Base-by-base conservation (phyloP, 2,113 vertebrate genomes). In the Redunca redunca region DNA sequence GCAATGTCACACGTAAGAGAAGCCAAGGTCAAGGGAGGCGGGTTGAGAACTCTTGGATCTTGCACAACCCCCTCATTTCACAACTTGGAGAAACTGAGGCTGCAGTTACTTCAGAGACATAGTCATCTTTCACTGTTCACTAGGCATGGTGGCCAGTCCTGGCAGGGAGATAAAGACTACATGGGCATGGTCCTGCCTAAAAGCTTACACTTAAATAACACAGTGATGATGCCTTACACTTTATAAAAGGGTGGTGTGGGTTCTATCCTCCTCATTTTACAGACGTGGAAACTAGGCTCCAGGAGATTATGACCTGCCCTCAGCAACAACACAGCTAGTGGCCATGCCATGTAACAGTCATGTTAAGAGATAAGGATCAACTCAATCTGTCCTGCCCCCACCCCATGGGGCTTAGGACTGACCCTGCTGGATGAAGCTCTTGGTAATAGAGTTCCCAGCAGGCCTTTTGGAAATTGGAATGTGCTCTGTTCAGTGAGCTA, bases 81-180 rank as follows among this genome's bases (percentile, higher is more conserved):
- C 60, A 95, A 87, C 33, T 80, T 81, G 62, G 83, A 87, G 95
- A 95, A 96, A 67, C 91, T 19, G 36, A 86, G 88, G 46, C 60
- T 52, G 6, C 14, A 87, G 21, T 83, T 55, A 91, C 57, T 96
- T 94, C 19, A n/a, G 28, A 96, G 88, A 88, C 19, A 36, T 50
- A 5, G 30, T 80, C 84, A 90, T 90, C 52, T 57, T 91, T 83
- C 88, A 36, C 28, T 52, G 6, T 90, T 36, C 81, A 33, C 28
- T 92, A 26, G 46, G 30, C 58, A 52, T 55, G 25, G 40, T 77
- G 30, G 67, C 94, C 77, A 78, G n/a, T 90, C 52, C 33, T 60
- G 3, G 60, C 33, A 23, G 48, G 57, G 57, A 95, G 17, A 84
- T 78, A 87, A 85, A 92, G 30, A 81, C 58, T 43, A 77, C 57